Base-by-base conservation (phyloP, 2,888 invertebrate genomes). In the Nemoura dubitans region DNA sequence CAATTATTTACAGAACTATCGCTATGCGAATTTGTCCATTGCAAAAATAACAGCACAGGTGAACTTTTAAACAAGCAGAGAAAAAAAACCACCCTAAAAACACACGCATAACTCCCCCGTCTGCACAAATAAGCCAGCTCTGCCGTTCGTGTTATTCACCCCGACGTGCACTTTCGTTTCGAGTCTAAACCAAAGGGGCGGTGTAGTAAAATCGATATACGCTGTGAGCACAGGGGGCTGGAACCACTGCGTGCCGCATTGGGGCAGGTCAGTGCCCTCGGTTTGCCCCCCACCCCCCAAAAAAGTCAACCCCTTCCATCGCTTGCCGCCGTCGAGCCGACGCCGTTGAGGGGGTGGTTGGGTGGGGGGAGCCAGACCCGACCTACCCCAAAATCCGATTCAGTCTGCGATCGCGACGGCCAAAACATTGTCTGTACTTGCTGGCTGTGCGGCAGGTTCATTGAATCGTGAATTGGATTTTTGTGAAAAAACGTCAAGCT, bases 231-330 rank as follows among this genome's bases (percentile, higher is more conserved):
- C 81, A n/a, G 25, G 84, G 76, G 84, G 43, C 36, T n/a, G n/a
- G n/a, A n/a, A n/a, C n/a, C n/a, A 59, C 59, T 84, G 84, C 84
- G 84, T 76, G 84, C 27, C 84, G 84, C 84, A 84, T 76, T 84
- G 76, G 76, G 59, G 84, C 29, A 84, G 84, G 84, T 84, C 84
- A 84, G 28, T 76, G 84, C 28, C 84, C 84, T 59, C 26, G 36
- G 6, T 2, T 29, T 30, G 76, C 84, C 84, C 28, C 84, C 84
- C 84, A 25, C 84, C 83, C 43, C 59, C 59, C 3, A 59, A 59
- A 59, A 59, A 59, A 10, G 16, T 7, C 10, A 21, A 28, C 78
- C 78, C 78, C 78, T 10, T 10, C 59, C 59, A 21, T 59, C 16
- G 16, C 1, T 7, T 14, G 59, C 59, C 59, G 59, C 59, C 59